Percentiles rank a stretch among this genome's conserved stretches.
These are phyloP conservation scores for Scaptomyza reducta DNA, from an alignment of 2,888 invertebrate species.

Conservation along the genomic window DNA sequence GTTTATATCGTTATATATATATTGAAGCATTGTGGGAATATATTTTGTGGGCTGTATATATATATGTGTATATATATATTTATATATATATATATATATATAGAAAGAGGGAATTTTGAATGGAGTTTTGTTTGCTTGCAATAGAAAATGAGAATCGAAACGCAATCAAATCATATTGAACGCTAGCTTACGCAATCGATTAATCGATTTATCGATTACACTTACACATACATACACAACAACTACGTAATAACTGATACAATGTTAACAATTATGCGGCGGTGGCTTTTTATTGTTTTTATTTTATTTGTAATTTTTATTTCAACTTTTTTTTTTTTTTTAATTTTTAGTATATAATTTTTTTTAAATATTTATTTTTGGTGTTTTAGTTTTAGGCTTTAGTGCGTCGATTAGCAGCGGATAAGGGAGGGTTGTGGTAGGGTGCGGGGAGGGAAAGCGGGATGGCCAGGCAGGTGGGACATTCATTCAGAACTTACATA, in stretches of 20 bases:
- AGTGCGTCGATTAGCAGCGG: constrained; percentile 50
- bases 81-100: background rate
- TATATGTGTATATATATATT: constrained; percentile 4
- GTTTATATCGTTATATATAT: constrained; percentile 28
- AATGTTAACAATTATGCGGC: constrained; percentile 78
- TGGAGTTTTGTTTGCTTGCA: constrained; percentile 42
- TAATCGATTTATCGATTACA: constrained; percentile 33
- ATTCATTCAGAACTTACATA: constrained; percentile 69
- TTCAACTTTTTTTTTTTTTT: constrained; percentile 5
- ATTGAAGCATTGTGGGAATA: constrained; percentile 26
- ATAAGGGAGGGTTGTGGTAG: background rate
- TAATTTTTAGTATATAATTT: constrained; percentile 7
- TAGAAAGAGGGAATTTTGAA: background rate
- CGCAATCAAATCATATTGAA: constrained; percentile 52
- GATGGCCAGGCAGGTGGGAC: constrained; percentile 70
- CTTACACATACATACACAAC: constrained; percentile 77
- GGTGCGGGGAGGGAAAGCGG: constrained; percentile 21
- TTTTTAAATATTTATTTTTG: constrained; percentile 9
- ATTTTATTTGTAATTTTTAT: constrained; percentile 7
- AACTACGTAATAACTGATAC: constrained; percentile 77
- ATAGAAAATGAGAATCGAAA: background rate
- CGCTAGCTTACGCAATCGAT: constrained; percentile 45
- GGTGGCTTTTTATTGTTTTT: constrained; percentile 54
- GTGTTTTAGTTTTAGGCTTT: constrained; percentile 35
- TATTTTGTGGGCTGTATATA: constrained; percentile 10